Conservation (phyloP, 2,797 vertebrate species). For the Etheostoma nigrum region DNA sequence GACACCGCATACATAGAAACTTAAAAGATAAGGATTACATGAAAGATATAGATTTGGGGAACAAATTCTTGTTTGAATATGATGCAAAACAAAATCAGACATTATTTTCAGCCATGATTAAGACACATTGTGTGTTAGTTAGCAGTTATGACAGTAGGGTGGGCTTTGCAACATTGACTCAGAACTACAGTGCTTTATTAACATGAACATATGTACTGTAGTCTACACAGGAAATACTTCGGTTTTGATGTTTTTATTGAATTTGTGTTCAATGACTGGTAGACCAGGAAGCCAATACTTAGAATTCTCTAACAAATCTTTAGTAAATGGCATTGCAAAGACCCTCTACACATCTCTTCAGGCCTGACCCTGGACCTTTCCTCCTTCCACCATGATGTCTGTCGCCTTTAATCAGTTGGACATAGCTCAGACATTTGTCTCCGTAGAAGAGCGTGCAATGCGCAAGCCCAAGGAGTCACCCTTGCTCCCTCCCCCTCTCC, state of each 20-base stretch:
- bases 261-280: neutral
- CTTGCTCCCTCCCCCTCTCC: no score
- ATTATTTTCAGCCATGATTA: conserved; percentile 1
- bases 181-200: neutral
- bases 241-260: neutral
- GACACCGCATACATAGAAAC: no score
- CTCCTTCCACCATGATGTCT: no score
- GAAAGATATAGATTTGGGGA: neutral
- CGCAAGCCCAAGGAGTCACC: no score
- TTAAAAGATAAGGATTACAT: neutral
- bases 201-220: neutral
- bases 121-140: neutral
- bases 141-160: neutral
- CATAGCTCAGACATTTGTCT: no score
- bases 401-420: no score
- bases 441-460: no score
- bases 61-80: neutral
- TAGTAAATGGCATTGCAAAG: no score
- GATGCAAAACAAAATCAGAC: neutral
- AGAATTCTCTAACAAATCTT: no score
- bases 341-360: no score
- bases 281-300: no score
- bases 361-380: no score
- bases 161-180: neutral
- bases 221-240: neutral